Evolutionary conservation across 2,888 invertebrate species (phyloP).

Genomic region (Ennomos fuscantarius): DNA sequence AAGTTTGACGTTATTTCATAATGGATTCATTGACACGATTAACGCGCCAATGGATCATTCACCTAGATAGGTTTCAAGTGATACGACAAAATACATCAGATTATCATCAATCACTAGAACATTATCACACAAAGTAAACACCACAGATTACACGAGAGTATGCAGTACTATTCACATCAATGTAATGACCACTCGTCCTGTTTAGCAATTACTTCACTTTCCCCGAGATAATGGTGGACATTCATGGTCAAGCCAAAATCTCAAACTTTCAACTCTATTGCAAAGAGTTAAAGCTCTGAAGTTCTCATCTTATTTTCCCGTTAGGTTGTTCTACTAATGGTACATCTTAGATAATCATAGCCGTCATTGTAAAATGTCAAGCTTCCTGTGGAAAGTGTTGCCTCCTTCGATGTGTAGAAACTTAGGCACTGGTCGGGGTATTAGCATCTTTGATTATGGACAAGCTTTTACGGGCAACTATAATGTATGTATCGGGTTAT

Average conservation of each 20-base stretch:
- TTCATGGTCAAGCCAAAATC: not conserved
- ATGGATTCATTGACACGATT: not conserved
- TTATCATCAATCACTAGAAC: not conserved
- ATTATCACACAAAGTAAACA: not conserved
- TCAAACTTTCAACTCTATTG: not conserved
- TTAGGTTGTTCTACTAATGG: constrained; percentile 14
- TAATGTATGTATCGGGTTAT: too few species aligned
- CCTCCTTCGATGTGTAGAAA: constrained; percentile 43
- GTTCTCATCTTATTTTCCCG: not conserved
- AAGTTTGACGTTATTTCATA: too few species aligned
- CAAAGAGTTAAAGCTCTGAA: constrained; percentile 1
- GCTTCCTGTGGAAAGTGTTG: constrained; percentile 56
- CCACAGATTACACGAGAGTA: not conserved
- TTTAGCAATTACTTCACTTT: constrained; percentile 29
- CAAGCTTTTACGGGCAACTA: not conserved
- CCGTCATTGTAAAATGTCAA: constrained; percentile 39
- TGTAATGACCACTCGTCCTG: constrained; percentile 7
- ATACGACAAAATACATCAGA: not conserved
- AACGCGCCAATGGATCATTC: constrained; percentile 1
- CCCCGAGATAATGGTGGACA: constrained; percentile 14
- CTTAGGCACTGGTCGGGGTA: constrained; percentile 17
- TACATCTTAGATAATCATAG: constrained; percentile 30
- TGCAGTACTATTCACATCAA: not conserved
- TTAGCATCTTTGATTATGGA: constrained; percentile 28
- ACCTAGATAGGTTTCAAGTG: constrained; percentile 2